These are phyloP conservation scores for Melieria omissa DNA, from an alignment of 2,888 invertebrate species.

Conservation along the genomic window DNA sequence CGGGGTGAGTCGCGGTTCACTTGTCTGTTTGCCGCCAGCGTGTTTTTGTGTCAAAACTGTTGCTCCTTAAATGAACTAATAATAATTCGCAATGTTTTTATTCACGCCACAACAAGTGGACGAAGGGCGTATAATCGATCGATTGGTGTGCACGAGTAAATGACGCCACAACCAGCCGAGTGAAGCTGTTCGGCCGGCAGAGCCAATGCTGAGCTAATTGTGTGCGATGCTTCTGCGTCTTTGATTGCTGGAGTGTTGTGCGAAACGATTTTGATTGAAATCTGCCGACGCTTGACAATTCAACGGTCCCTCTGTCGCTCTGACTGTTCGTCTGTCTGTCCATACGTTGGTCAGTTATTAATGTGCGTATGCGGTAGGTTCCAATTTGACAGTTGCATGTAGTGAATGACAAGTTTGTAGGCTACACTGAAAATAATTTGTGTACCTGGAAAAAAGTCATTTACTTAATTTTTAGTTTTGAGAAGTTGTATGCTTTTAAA, in stretches of 20 bases:
- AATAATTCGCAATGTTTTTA: slow-evolving; percentile 5
- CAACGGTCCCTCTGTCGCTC: slow-evolving; percentile 27
- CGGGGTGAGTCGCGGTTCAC: slow-evolving; percentile 3
- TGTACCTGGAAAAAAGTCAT: too few relatives aligned
- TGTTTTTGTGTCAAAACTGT: slow-evolving; percentile 37
- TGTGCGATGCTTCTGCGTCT: background rate
- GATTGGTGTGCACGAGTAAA: too few relatives aligned
- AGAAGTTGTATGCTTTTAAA: too few relatives aligned
- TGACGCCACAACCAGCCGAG: too few relatives aligned
- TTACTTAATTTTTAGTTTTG: too few relatives aligned
- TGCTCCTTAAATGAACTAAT: slow-evolving; percentile 17
- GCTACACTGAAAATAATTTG: too few relatives aligned
- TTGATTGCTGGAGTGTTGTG: slow-evolving; percentile 13
- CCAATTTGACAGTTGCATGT: slow-evolving; percentile 43
- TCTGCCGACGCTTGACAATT: slow-evolving; percentile 59
- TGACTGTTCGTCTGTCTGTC: background rate
- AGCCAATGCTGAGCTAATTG: too few relatives aligned
- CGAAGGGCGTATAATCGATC: too few relatives aligned
- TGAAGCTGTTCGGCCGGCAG: too few relatives aligned
- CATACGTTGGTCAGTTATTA: slow-evolving; percentile 47
- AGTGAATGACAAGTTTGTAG: slow-evolving; percentile 43
- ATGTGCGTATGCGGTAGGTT: slow-evolving; percentile 62
- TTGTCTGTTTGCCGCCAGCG: slow-evolving; percentile 23
- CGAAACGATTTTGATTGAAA: slow-evolving; percentile 55
- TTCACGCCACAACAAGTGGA: too few relatives aligned